These are phyloP conservation scores for Melieria picta DNA, from an alignment of 2,888 invertebrate species.

Conservation along the genomic window DNA sequence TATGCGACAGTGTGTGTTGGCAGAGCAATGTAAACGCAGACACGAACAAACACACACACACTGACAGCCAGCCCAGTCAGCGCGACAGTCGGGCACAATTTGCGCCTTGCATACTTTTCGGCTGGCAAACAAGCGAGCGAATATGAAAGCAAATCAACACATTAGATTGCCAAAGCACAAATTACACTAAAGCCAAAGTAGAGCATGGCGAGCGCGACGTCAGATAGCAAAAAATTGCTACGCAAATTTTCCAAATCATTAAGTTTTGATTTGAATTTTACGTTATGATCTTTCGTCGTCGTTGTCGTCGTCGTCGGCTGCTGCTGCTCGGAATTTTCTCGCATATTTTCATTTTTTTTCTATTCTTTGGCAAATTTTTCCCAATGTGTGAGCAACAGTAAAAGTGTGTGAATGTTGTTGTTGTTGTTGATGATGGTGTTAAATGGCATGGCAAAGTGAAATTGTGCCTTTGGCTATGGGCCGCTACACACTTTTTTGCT, in stretches of 20 bases:
- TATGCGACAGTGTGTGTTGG: background rate
- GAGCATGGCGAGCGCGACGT: background rate
- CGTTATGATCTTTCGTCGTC: background rate
- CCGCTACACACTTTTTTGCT: too few species aligned
- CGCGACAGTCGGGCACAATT: background rate
- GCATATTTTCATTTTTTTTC: too few species aligned
- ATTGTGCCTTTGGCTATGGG: too few species aligned
- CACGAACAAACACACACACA: background rate
- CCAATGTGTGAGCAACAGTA: too few species aligned
- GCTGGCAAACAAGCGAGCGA: background rate
- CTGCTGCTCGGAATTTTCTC: too few species aligned
- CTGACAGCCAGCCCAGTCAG: too few species aligned
- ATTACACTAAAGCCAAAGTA: background rate
- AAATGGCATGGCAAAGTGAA: too few species aligned
- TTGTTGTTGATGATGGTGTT: too few species aligned
- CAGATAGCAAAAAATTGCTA: slow-evolving; percentile 15
- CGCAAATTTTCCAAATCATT: slow-evolving; percentile 55
- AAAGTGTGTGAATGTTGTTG: too few species aligned
- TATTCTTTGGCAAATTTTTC: too few species aligned
- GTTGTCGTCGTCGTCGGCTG: too few species aligned
- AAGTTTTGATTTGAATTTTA: slow-evolving; percentile 53
- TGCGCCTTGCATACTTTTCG: background rate
- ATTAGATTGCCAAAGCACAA: background rate
- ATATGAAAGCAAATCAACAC: background rate
- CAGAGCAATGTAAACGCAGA: background rate